Evolutionary conservation across 2,797 vertebrate genomes (phyloP), one percentile per base, ranked within the genome.

Genomic region (Bradypus variegatus): DNA sequence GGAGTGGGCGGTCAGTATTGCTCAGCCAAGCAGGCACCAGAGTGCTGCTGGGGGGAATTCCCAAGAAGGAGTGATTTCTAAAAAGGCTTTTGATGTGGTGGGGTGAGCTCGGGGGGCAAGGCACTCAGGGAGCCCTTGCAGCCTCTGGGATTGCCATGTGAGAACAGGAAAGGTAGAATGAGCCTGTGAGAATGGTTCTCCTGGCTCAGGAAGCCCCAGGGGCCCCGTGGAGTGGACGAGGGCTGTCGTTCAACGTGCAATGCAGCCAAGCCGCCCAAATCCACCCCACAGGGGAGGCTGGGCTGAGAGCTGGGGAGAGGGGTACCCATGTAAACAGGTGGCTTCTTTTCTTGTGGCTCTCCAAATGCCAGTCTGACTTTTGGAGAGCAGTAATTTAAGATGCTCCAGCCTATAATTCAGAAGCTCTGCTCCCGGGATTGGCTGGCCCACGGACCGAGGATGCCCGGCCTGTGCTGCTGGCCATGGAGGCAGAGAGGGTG

Each of bases 371-470:
- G 64, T 73, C 23, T 62, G 90, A 45, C 48, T 62, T 64, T 73
- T 5, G 1, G 31, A 7, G 75, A 78, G 70, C 65, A n/a, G 60
- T 90, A 53, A 95, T 93, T 90, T 77, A 79, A 89, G 53, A 55
- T 9, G 3, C 50, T 83, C 41, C 41, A 60, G 41, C 83, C 92
- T 92, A 29, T 95, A 87, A 93, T 95, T 88, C 78, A 69, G 78
- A 82, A 53, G 14, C 78, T 78, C 55, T 36, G 50, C 25, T 93
- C 48, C 58, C 82, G 53, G 90, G 48, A 77, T 36, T 89, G 72
- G 65, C 90, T 62, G 25, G 31, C 29, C 69, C 3, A 36, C 7
- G n/a, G 72, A 64, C 45, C 65, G 78, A 3, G 0, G 29, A 60
- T 16, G 50, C 80, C 70, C 0, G 5, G 41, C 41, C 67, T 36